These are phyloP conservation scores for Prostheceraeus crozeri DNA, from an alignment of 2,888 invertebrate species.

Conservation along the genomic window DNA sequence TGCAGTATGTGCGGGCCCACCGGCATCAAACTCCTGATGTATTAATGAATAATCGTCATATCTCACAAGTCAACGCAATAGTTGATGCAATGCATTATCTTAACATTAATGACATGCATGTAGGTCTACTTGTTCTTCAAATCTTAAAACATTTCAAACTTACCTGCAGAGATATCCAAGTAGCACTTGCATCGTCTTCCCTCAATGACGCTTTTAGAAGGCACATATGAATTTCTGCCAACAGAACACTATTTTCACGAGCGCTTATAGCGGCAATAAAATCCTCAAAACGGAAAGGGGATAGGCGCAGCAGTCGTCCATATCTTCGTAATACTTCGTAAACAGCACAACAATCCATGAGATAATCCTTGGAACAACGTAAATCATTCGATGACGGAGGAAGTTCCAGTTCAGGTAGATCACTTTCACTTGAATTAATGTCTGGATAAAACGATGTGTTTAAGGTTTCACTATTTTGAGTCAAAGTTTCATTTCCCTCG, in stretches of 20 bases:
- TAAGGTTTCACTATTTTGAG: not conserved
- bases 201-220: slow-evolving; percentile 69
- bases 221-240: slow-evolving; percentile 88
- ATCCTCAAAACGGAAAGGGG: slow-evolving; percentile 89
- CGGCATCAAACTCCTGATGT: no score
- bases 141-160: no score
- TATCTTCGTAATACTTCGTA: slow-evolving; percentile 92
- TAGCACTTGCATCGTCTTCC: slow-evolving; percentile 52
- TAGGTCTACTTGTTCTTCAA: no score
- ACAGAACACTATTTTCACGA: slow-evolving; percentile 80
- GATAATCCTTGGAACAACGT: slow-evolving; percentile 68
- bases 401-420: slow-evolving; percentile 32
- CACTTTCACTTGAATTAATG: slow-evolving; percentile 4
- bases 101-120: no score
- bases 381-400: slow-evolving; percentile 57
- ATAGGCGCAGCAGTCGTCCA: slow-evolving; percentile 72
- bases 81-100: no score
- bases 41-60: no score
- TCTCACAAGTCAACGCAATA: no score
- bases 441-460: not conserved
- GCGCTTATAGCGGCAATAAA: slow-evolving; percentile 78
- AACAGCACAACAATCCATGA: slow-evolving; percentile 74
- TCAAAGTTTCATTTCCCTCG: not conserved
- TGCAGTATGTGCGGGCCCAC: no score
- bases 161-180: slow-evolving; percentile 1